These are phyloP conservation scores for Augochlora pura DNA, from an alignment of 1,140 invertebrate species.

Conservation along the genomic window DNA sequence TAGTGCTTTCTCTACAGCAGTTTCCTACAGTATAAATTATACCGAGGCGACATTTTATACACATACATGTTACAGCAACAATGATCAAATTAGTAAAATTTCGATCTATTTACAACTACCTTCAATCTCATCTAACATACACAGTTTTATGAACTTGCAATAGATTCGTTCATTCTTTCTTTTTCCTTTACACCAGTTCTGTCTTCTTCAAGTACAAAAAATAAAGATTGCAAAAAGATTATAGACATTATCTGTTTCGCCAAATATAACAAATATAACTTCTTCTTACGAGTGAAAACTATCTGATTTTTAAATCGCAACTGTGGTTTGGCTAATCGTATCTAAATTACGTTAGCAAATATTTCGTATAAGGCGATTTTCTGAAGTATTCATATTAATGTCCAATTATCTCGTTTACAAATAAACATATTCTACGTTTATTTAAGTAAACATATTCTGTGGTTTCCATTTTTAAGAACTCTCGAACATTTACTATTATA, in stretches of 20 bases:
- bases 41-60: conserved; percentile 33
- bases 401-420: conserved; percentile 36
- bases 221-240: conserved; percentile 24
- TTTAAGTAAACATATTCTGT: conserved; percentile 21
- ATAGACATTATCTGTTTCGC: conserved; percentile 18
- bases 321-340: conserved; percentile 13
- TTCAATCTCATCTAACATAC: conserved; percentile 6
- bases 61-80: conserved; percentile 35
- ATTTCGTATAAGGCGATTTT: conserved; percentile 38
- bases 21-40: conserved; percentile 41
- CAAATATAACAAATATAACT: conserved; percentile 16
- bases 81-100: conserved; percentile 35
- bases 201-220: conserved; percentile 11
- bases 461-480: not conserved
- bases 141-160: conserved; percentile 15
- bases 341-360: conserved; percentile 44
- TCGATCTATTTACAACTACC: conserved; percentile 43
- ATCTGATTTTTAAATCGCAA: conserved; percentile 18
- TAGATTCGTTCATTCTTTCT: conserved; percentile 5
- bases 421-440: conserved; percentile 50
- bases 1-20: conserved; percentile 25
- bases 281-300: conserved; percentile 19
- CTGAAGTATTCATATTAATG: conserved; percentile 20
- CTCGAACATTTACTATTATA: conserved; percentile 15
- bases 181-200: not conserved